Conservation (phyloP, 2,888 invertebrate genomes). For the Flexamia atlantica region DNA sequence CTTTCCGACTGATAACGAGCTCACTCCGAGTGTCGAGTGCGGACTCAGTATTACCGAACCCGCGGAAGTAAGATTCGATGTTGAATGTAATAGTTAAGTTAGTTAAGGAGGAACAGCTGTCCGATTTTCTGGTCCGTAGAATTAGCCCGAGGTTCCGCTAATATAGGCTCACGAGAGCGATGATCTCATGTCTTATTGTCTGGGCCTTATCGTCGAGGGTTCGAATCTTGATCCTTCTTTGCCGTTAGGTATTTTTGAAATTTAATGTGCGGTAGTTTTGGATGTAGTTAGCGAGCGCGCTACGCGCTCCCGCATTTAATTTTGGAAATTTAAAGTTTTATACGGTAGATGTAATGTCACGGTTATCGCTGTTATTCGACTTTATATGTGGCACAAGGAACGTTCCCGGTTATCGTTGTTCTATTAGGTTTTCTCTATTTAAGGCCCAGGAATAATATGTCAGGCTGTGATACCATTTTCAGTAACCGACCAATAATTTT, state of each 20-base stretch:
- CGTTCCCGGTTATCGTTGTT: not conserved
- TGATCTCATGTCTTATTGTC: slow-evolving; percentile 64
- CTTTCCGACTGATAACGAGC: slow-evolving; percentile 29
- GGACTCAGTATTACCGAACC: slow-evolving; percentile 26
- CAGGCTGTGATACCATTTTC: slow-evolving; percentile 65
- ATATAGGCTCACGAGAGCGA: slow-evolving; percentile 62
- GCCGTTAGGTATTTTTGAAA: slow-evolving; percentile 14
- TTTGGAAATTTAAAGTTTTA: not conserved
- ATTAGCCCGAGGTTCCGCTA: slow-evolving; percentile 63
- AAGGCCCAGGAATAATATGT: slow-evolving; percentile 64
- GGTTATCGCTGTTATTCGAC: not conserved
- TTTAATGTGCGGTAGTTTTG: slow-evolving; percentile 7
- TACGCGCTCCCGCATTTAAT: not conserved
- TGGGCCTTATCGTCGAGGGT: slow-evolving; percentile 58
- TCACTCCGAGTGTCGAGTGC: slow-evolving; percentile 2
- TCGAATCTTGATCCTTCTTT: slow-evolving; percentile 40
- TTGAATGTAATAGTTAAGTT: slow-evolving; percentile 39
- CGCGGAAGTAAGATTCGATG: slow-evolving; percentile 41
- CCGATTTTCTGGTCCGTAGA: slow-evolving; percentile 64
- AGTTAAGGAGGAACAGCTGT: slow-evolving; percentile 49
- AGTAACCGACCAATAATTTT: slow-evolving; percentile 61
- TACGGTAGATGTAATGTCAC: not conserved
- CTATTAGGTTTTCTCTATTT: not conserved
- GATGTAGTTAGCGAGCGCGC: not conserved
- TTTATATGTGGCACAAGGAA: not conserved